Evolutionary conservation across 1,140 invertebrate genomes (phyloP).

Genomic region (Eriocheir sinensis): DNA sequence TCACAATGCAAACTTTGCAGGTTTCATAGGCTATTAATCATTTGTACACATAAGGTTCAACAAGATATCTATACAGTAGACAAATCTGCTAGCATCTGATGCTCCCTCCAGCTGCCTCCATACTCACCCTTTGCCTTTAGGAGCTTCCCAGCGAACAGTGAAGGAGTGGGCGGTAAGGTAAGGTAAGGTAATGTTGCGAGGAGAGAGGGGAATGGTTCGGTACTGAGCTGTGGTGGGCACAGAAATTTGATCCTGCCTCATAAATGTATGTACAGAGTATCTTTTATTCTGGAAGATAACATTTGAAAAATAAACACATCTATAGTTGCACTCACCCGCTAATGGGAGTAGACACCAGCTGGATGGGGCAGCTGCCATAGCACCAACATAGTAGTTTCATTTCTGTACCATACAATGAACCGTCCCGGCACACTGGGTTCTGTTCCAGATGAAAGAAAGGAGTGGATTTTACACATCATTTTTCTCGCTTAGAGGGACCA

Average conservation of each 20-base stretch:
- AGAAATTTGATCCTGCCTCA: constrained; percentile 92
- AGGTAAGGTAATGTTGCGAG: constrained; percentile 92
- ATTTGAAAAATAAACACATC: neutral
- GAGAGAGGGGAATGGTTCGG: constrained; percentile 92
- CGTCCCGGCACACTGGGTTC: constrained; percentile 95
- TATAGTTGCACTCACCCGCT: constrained; percentile 86
- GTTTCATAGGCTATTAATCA: too few species aligned
- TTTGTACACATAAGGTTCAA: too few species aligned
- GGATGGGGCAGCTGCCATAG: constrained; percentile 94
- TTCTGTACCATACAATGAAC: constrained; percentile 98
- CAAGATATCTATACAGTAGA: too few species aligned
- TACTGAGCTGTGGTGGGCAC: constrained; percentile 95
- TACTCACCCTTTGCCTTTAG: constrained; percentile 81
- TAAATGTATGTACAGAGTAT: neutral
- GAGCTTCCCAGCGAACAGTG: constrained; percentile 91
- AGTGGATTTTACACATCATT: too few species aligned
- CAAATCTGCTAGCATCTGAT: too few species aligned
- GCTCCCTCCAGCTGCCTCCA: neutral
- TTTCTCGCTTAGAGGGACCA: too few species aligned
- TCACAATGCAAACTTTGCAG: too few species aligned
- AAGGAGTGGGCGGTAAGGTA: constrained; percentile 90
- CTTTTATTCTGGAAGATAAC: too few species aligned
- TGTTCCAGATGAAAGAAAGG: constrained; percentile 9
- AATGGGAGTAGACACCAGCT: constrained; percentile 94
- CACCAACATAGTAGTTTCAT: constrained; percentile 96